Base-by-base conservation (phyloP, 2,113 vertebrate genomes). In the Myodes glareolus region DNA sequence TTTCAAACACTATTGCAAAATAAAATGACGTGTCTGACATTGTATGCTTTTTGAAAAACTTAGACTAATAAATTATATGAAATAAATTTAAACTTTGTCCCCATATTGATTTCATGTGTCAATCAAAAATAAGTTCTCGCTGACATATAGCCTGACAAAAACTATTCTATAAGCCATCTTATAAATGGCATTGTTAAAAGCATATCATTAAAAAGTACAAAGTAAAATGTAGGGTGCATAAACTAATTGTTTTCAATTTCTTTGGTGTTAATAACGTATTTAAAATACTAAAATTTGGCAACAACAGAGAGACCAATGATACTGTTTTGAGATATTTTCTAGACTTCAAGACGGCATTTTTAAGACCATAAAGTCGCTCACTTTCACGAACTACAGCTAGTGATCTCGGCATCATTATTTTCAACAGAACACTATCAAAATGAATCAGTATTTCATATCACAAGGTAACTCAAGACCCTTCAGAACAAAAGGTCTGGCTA, bases 401-500 rank as follows among this genome's bases (percentile, higher is more conserved):
- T 90, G 14, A 80, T 94, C 77, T 96, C 21, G 73, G 29, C 67
- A 70, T 50, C 25, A 61, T 88, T 72, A 29, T 75, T 42, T 76
- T 90, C 63, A 95, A 19, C 21, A 65, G 70, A 93, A 78, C 17
- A 82, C 55, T 39, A 86, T 55, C 31, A 75, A 90, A 65, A 65
- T 52, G 78, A 92, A 93, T 95, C 50, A 96, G 17, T 85, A 29
- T 90, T 94, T 82, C 52, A n/a, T 73, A 91, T 84, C 25, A 31
- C 23, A 36, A 95, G 67, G 90, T 52, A 90, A 88, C 39, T 70
- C 52, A 92, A 76, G 73, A 78, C 47, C 7, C 95, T 96, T 94
- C 42, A 82, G 39, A 65, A 17, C 47, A 93, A 23, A 85, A 84
- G 17, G 76, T 17, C 73, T 55, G 72, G 27, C 63, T 73, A 70